Evolutionary conservation across 1,140 invertebrate genomes (phyloP).

Genomic region (Nymphalis io): DNA sequence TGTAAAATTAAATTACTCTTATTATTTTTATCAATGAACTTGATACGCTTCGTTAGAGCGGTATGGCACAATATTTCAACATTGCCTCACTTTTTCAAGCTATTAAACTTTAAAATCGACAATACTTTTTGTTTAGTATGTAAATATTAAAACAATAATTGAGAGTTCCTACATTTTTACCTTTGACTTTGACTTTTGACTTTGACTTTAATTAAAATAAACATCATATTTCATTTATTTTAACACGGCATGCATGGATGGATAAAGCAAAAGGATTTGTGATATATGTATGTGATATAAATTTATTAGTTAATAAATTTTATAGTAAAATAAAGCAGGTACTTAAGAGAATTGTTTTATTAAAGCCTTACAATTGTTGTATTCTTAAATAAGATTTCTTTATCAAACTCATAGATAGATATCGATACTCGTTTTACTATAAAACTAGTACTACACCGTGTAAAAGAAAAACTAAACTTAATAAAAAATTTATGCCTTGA

Average conservation of each 20-base stretch:
- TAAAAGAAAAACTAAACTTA: neutral
- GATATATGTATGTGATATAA: no score
- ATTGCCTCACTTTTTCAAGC: slow-evolving; percentile 37
- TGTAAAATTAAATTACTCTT: slow-evolving; percentile 42
- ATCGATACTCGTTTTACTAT: neutral
- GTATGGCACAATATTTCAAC: slow-evolving; percentile 54
- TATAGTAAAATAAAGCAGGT: no score
- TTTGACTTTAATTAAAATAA: slow-evolving; percentile 11
- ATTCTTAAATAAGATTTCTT: neutral
- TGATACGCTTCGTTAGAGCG: slow-evolving; percentile 55
- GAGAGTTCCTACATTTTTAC: no score
- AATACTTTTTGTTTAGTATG: no score
- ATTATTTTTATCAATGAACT: slow-evolving; percentile 74
- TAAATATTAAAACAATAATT: no score
- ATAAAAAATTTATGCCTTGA: slow-evolving; percentile 4
- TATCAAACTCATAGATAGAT: no score
- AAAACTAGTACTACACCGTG: neutral
- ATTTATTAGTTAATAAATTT: no score
- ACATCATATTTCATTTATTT: neutral
- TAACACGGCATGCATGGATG: neutral
- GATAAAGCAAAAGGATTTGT: no score
- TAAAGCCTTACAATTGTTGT: no score
- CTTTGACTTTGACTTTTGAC: no score
- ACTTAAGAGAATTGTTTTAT: no score
- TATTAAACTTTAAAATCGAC: slow-evolving; percentile 13